These are phyloP conservation scores for Parapristionchus giblindavisi DNA, from an alignment of 2,888 invertebrate species.

Conservation along the genomic window DNA sequence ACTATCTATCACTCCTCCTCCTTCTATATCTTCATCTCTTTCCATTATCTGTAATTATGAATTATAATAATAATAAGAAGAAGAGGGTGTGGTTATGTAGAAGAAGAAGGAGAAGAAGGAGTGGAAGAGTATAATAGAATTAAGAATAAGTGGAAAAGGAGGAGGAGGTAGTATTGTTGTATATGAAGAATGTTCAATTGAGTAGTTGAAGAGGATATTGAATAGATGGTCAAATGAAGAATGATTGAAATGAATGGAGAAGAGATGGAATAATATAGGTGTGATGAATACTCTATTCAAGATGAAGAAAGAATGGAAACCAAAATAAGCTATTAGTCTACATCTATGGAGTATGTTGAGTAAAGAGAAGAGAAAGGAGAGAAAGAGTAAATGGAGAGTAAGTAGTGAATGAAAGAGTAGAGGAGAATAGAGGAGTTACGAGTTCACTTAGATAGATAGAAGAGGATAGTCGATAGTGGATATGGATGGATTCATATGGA, in stretches of 20 bases:
- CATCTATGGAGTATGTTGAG: neutral
- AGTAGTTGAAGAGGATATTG: neutral
- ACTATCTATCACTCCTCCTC: neutral
- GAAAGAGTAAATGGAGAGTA: neutral
- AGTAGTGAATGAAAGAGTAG: slow-evolving; percentile 9
- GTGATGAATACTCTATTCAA: neutral
- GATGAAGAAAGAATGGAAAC: neutral
- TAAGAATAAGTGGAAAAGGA: slow-evolving; percentile 3
- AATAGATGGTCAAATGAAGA: slow-evolving; percentile 9
- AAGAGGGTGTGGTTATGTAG: neutral
- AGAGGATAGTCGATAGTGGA: neutral
- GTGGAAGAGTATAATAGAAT: neutral
- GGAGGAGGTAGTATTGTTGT: neutral
- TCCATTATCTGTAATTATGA: slow-evolving; percentile 9
- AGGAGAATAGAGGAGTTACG: slow-evolving; percentile 20
- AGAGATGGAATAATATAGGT: neutral
- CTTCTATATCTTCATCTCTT: neutral
- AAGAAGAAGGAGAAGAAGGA: neutral
- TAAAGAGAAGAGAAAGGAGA: slow-evolving; percentile 10
- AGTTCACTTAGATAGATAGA: neutral
- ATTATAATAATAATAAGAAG: neutral
- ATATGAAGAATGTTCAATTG: neutral
- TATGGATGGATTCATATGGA: neutral
- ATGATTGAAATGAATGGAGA: slow-evolving; percentile 13
- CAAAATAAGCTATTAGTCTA: neutral